Conservation (phyloP, 2,797 vertebrate genomes). For the Sebastes trivittatus region DNA sequence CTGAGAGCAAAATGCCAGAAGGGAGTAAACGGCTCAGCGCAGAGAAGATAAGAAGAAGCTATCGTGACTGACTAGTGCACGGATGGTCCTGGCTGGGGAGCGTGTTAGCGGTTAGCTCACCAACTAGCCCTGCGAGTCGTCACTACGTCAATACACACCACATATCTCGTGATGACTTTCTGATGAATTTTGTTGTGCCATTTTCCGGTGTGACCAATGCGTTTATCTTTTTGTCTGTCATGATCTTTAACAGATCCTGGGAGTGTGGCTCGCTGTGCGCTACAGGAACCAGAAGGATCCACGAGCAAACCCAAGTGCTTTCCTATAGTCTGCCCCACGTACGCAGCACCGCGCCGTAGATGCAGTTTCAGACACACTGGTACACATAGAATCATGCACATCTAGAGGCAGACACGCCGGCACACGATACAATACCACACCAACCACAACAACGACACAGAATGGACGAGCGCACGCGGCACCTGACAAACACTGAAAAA, state of each 20-base stretch:
- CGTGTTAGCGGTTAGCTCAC: neutral
- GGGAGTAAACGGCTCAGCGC: neutral
- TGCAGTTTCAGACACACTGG: slow-evolving; percentile 64
- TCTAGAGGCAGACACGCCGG: slow-evolving; percentile 62
- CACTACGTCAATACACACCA: neutral
- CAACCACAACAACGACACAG: slow-evolving; percentile 25
- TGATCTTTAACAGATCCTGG: slow-evolving; percentile 84
- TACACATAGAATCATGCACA: slow-evolving; percentile 61
- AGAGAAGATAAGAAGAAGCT: neutral
- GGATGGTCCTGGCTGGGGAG: neutral
- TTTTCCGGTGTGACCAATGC: neutral
- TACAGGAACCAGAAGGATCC: slow-evolving; percentile 96
- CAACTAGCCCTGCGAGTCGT: neutral
- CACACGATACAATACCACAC: slow-evolving; percentile 48
- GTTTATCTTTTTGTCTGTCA: neutral
- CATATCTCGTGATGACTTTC: neutral
- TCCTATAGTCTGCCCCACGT: slow-evolving; percentile 84
- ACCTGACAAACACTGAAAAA: slow-evolving; percentile 31
- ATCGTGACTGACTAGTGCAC: neutral
- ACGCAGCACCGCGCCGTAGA: slow-evolving; percentile 56
- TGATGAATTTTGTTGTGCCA: no score
- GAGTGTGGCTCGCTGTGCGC: slow-evolving; percentile 93
- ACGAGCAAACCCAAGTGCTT: slow-evolving; percentile 93
- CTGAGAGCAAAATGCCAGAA: neutral
- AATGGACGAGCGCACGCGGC: slow-evolving; percentile 45